Evolutionary conservation across 1,140 invertebrate genomes (phyloP), one percentile per base, ranked within the genome.

Genomic region (Euglossa dilemma): DNA sequence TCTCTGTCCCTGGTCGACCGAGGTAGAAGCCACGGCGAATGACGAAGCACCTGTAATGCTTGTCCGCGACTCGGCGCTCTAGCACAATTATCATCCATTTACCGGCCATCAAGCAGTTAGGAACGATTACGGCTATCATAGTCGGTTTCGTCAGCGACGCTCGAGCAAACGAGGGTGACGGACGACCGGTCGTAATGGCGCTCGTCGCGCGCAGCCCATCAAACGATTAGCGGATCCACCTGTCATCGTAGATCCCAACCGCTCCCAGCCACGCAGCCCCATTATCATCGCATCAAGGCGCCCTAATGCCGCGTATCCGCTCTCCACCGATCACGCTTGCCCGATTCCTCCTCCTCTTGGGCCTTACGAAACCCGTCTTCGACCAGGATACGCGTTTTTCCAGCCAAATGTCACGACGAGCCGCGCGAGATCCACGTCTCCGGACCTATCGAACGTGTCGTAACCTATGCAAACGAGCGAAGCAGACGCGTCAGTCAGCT

Each of bases 61-160:
- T 56, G 69, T 56, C 64, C 43, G 20, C 56, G 50, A n/a, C 86
- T 84, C 87, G 73, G 86, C 85, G 83, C 88, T 89, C 87, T 56
- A 73, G 67, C 86, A 90, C 92, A 94, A 94, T 94, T 93, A 94
- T 94, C 91, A 93, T 92, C 92, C 91, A 93, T 94, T 94, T 94
- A 94, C 91, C 90, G 90, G 87, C 86, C 90, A 93, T 93, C 92
- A 92, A 92, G 92, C 89, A 92, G 90, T 93, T 93, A 92, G 86
- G 74, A 91, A 52, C 91, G 92, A 94, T 94, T 94, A 92, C 93
- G 89, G 89, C 89, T 91, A 93, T 93, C 92, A 91, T 92, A 92
- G 92, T 75, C 66, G 75, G 84, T 90, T 89, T 89, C 87, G 87
- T 89, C 89, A 88, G 81, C 64, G 85, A 81, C 47, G 83, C 57